A percentile compares a stretch with the other conserved stretches of the same genome.
These are phyloP conservation scores for Actenoides hombroni DNA, from an alignment of 2,113 vertebrate genomes.

Conservation along the genomic window DNA sequence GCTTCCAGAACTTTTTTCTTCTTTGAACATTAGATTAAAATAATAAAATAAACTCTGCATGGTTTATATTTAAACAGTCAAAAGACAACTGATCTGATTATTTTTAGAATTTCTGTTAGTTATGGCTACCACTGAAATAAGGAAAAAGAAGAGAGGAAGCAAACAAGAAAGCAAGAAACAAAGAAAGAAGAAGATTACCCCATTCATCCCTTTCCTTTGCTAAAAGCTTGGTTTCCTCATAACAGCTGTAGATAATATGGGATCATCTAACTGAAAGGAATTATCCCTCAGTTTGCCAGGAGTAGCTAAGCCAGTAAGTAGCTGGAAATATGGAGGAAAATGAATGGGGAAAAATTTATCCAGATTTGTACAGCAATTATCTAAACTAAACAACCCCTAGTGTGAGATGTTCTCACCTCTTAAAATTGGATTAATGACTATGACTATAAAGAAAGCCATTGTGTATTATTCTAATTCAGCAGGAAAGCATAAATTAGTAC, in stretches of 20 bases:
- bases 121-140: background rate
- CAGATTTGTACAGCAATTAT: background rate
- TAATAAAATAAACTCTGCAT: background rate
- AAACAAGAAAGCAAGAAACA: background rate
- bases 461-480: background rate
- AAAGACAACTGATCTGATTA: background rate
- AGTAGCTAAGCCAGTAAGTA: background rate
- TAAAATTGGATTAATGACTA: background rate
- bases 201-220: background rate
- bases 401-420: background rate
- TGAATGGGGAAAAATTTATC: background rate
- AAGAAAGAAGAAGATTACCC: background rate
- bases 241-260: background rate
- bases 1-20: background rate
- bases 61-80: background rate
- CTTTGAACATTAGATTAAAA: background rate
- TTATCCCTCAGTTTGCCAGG: background rate
- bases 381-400: background rate
- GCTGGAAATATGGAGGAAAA: background rate
- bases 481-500: background rate
- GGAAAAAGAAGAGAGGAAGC: background rate
- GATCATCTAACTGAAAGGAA: background rate
- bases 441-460: background rate
- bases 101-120: background rate
- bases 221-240: background rate